Base-by-base conservation (phyloP, 2,888 invertebrate species). In the Tiphia femorata region DNA sequence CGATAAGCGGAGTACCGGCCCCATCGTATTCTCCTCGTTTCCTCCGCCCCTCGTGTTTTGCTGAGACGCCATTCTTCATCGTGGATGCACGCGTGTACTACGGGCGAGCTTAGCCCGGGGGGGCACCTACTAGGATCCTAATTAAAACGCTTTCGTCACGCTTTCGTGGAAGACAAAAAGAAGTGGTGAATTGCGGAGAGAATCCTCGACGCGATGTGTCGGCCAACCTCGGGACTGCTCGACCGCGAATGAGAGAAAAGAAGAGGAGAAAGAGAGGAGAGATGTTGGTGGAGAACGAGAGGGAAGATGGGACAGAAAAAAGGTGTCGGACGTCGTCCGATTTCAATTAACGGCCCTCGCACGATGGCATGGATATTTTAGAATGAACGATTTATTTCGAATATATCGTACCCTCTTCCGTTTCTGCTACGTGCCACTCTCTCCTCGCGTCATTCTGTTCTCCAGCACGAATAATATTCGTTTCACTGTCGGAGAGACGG, bases 141-240 rank as follows among this genome's bases (percentile, higher is more conserved):
- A 72, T 72, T 72, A 71, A 70, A 72, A 69, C 61, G 65, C 67
- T 69, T 61, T 53, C 58, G 62, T 62, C 60, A 57, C 55, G 41
- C 44, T 54, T 12, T 44, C 33, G 43, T 8, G 30, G 8, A 17
- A 58, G 59, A 70, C 66, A 64, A 71, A 69, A 61, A 62, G 27
- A 61, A 62, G 55, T 66, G 66, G 59, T 61, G 61, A 71, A 67
- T 70, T 52, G 50, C 60, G 42, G 20, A 53, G 41, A 58, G 58
- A 48, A 60, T 71, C 47, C 57, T 58, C 23, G 8, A 8, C 46
- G n/a, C n/a, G 41, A 47, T 27, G 41, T 19, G 37, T 37, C 47
- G 35, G 16, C n/a, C n/a, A n/a, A n/a, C n/a, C n/a, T n/a, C n/a
- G n/a, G 35, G 5, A 19, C 21, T 12, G 35, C 47, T 33, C 14